Conservation (phyloP, 2,113 vertebrate species). For the Microcebus tavaratra region DNA sequence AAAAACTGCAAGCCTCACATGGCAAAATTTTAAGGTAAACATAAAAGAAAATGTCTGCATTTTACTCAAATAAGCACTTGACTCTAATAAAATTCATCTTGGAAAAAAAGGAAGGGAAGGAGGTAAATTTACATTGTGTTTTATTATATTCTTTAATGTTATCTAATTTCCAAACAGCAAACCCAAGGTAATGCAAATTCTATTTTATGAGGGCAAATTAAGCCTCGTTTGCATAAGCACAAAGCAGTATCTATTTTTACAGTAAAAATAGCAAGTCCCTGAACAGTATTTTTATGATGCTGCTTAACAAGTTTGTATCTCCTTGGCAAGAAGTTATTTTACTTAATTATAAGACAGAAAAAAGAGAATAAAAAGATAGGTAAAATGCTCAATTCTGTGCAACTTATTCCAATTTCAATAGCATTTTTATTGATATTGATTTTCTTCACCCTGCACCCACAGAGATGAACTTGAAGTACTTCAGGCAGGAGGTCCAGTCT, state of each 20-base stretch:
- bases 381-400: constrained; percentile 32
- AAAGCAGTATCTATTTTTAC: constrained; percentile 76
- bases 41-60: constrained; percentile 43
- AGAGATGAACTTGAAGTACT: neutral
- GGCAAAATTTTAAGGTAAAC: constrained; percentile 28
- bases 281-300: constrained; percentile 72
- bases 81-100: constrained; percentile 52
- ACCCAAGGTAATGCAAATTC: constrained; percentile 70
- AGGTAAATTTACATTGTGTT: constrained; percentile 55
- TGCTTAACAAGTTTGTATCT: constrained; percentile 70
- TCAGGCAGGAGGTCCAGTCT: neutral
- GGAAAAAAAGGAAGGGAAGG: constrained; percentile 11
- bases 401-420: constrained; percentile 29
- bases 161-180: constrained; percentile 75
- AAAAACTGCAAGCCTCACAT: neutral
- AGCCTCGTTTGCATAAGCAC: constrained; percentile 73
- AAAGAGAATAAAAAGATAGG: neutral
- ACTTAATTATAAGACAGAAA: constrained; percentile 56
- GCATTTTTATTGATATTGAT: constrained; percentile 46
- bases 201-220: constrained; percentile 73
- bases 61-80: constrained; percentile 49
- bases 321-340: constrained; percentile 67
- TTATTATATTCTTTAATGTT: constrained; percentile 70
- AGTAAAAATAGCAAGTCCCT: constrained; percentile 71
- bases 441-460: neutral